Base-by-base conservation (phyloP, 1,140 invertebrate species). In the Aphelenchoides fujianensis region DNA sequence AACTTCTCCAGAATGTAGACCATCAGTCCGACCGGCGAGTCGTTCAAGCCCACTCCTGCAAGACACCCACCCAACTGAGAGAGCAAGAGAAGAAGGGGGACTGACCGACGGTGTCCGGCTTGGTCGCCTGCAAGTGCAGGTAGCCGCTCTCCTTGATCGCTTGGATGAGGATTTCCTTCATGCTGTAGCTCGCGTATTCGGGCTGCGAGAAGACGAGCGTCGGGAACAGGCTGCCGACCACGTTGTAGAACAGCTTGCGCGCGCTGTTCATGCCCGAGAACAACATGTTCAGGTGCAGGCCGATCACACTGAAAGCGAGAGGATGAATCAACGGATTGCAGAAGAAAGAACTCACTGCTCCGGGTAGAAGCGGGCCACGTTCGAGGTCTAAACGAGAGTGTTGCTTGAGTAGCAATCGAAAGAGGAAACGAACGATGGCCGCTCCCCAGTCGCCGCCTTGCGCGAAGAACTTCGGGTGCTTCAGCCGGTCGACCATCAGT, bases 1-100 rank as follows among this genome's bases (percentile, higher is more conserved):
- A 93, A 92, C 85, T 94, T 94, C 83, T 94, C 92, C 1, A 92
- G 79, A 9, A 92, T 89, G 75, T 93, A 94, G 0, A 89, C 90
- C 2, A 92, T 91, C 30, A 93, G 81, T 0, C 90, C 91, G 0
- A 88, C 86, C 0, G 92, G 92, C 37, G 84, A 85, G 54, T 87
- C 84, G 23, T 83, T 77, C 36, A 77, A 69, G 5, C 52, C 54
- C 53, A 74, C 73, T 35, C 80, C 69, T 70, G n/a, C 27, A 9
- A 64, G n/a, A 68, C 72, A 70, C 7, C 7, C n/a, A 70, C 72
- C 16, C n/a, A n/a, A n/a, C n/a, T n/a, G n/a, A n/a, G n/a, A n/a
- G n/a, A n/a, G n/a, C n/a, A n/a, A n/a, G n/a, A n/a, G n/a, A n/a
- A n/a, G 5, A 59, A 7, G 5, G 19, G 32, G 5, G 28, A 7